Evolutionary conservation across 2,113 vertebrate genomes (phyloP).

Genomic region (Sphyrna mokarran): DNA sequence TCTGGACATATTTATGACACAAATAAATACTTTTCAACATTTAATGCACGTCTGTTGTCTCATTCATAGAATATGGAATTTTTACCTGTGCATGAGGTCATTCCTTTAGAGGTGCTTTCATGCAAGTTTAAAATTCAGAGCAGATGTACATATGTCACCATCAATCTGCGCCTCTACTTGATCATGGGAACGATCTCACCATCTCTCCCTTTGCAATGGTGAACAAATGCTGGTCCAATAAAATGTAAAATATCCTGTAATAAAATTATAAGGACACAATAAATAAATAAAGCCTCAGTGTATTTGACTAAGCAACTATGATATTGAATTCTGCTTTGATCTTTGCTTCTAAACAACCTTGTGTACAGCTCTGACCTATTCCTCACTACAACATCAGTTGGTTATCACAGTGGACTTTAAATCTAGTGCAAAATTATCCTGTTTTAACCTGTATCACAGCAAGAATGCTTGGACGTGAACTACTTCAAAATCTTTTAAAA

Average conservation of each 20-base stretch:
- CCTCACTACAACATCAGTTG: neutral
- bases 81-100: neutral
- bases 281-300: neutral
- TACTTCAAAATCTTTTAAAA: no score
- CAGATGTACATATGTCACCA: neutral
- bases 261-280: neutral
- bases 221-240: neutral
- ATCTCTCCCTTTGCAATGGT: neutral
- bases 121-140: neutral
- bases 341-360: neutral
- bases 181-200: neutral
- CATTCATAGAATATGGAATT: neutral
- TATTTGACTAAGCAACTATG: neutral
- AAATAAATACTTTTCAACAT: neutral
- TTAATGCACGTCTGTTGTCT: neutral
- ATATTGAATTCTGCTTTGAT: neutral
- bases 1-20: no score
- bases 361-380: neutral
- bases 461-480: no score
- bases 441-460: neutral
- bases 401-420: neutral
- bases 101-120: neutral
- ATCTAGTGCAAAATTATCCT: neutral
- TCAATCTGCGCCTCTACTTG: neutral
- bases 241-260: neutral